A percentile compares a stretch with the other conserved stretches of the same genome.
These are phyloP conservation scores for Hypomecis atomaria DNA, from an alignment of 2,888 invertebrate species.

Conservation along the genomic window DNA sequence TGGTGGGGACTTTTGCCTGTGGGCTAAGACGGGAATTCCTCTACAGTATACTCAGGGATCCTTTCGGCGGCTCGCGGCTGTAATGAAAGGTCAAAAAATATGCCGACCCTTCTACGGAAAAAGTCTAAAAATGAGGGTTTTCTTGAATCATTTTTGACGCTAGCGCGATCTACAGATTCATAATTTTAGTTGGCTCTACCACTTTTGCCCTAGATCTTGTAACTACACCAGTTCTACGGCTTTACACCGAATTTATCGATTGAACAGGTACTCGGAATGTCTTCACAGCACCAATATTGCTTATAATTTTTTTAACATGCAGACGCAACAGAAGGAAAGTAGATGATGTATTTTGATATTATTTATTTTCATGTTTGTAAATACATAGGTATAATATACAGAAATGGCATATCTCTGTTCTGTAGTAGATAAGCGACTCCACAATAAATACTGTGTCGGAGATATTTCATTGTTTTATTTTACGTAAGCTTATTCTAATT, in stretches of 20 bases:
- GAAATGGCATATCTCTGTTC: constrained; percentile 82
- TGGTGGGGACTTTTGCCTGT: no score
- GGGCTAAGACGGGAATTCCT: no score
- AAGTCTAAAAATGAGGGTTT: no score
- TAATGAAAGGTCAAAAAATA: no score
- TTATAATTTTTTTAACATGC: constrained; percentile 23
- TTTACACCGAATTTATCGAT: background rate
- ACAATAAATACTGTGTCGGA: constrained; percentile 76
- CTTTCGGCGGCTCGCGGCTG: no score
- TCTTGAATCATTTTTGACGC: no score
- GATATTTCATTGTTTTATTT: constrained; percentile 63
- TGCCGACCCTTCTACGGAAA: no score
- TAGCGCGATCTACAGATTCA: no score
- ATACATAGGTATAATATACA: constrained; percentile 67
- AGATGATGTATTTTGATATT: constrained; percentile 80
- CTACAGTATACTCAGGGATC: no score
- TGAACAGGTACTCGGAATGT: constrained; percentile 40
- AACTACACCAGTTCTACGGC: background rate
- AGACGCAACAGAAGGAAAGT: constrained; percentile 49
- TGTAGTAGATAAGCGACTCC: constrained; percentile 72
- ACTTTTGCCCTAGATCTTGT: background rate
- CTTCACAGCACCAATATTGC: constrained; percentile 19
- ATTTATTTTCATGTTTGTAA: constrained; percentile 82
- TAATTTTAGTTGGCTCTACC: no score
- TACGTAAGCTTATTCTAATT: constrained; percentile 11